Conservation (phyloP, 2,113 vertebrate species). For the Hystrix cristata region DNA sequence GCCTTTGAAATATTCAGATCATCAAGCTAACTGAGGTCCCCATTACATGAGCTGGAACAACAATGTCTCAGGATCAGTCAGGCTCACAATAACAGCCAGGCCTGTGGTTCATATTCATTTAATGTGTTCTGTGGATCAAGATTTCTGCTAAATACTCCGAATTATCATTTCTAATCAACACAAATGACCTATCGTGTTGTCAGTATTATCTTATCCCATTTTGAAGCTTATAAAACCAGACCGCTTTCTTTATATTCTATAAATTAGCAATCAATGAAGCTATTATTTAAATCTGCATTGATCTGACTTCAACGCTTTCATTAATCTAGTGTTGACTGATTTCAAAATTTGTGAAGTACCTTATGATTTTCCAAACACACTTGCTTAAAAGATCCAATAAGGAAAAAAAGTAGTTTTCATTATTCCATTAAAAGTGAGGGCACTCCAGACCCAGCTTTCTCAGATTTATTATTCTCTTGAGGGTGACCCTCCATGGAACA, state of each 20-base stretch:
- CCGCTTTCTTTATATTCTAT: not conserved
- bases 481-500: accelerated
- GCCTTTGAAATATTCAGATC: not conserved
- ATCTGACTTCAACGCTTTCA: not conserved
- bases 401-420: not conserved
- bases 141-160: not conserved
- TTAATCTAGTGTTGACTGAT: not conserved
- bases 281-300: not conserved
- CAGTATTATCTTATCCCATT: not conserved
- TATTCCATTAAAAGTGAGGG: not conserved
- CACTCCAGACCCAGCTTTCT: not conserved
- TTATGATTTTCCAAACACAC: not conserved
- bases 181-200: not conserved
- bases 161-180: not conserved
- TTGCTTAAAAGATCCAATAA: not conserved
- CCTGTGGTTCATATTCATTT: not conserved
- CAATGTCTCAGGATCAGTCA: not conserved
- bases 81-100: not conserved
- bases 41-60: not conserved
- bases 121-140: not conserved
- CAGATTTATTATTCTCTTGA: not conserved
- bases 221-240: not conserved
- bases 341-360: not conserved
- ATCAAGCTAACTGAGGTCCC: not conserved
- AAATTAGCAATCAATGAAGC: not conserved